These are phyloP conservation scores for Dasypus novemcinctus DNA, from an alignment of 2,113 vertebrate genomes.

Conservation along the genomic window DNA sequence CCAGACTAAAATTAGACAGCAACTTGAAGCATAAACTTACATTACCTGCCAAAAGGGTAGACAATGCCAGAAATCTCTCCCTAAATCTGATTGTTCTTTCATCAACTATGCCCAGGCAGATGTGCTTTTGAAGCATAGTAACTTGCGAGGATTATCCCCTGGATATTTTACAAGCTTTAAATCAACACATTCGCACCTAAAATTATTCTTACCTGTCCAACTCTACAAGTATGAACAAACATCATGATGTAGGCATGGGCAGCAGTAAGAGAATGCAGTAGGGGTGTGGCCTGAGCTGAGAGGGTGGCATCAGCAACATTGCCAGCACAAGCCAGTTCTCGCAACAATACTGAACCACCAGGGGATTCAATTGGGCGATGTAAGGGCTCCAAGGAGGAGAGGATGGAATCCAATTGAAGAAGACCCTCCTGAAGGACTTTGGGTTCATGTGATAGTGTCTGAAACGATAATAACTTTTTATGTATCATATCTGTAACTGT, in stretches of 20 bases:
- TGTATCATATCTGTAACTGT: neutral
- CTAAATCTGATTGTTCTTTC: neutral
- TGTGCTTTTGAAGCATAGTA: neutral
- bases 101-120: neutral
- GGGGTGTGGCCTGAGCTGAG: conserved; percentile 94
- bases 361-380: conserved; percentile 96
- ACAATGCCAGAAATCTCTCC: neutral
- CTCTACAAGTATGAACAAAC: conserved; percentile 97
- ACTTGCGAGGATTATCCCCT: neutral
- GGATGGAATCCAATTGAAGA: conserved; percentile 93
- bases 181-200: neutral
- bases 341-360: conserved; percentile 93
- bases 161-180: conserved; percentile 9
- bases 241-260: conserved; percentile 99
- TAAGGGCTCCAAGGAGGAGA: conserved; percentile 92
- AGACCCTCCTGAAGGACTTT: conserved; percentile 96
- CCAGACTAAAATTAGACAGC: neutral
- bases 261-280: conserved; percentile 94
- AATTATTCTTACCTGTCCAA: conserved; percentile 89
- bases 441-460: conserved; percentile 97
- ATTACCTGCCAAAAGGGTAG: neutral
- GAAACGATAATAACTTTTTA: conserved; percentile 39
- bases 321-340: conserved; percentile 93
- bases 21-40: neutral
- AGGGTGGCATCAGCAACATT: conserved; percentile 93